Evolutionary conservation across 2,888 invertebrate genomes (phyloP), one percentile per base, ranked within the genome.

Genomic region (Ennomos fuscantarius): DNA sequence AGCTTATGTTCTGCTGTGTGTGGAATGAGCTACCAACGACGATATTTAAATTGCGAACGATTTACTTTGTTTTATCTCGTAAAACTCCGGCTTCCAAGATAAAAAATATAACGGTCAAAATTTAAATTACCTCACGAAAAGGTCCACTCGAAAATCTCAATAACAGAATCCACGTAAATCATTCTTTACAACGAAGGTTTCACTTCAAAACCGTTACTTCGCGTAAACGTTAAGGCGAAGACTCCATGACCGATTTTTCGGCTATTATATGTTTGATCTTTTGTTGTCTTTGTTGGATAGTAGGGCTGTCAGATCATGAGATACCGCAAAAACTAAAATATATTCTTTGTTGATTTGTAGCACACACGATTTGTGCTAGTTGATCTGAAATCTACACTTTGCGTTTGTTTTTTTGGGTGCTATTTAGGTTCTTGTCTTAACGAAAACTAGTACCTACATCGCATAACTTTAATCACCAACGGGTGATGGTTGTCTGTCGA

Each of bases 201-300:
- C 51, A 47, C 56, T 47, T 15, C 51, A 36, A 15, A 6, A 47
- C 57, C 57, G 53, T 58, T 58, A 53, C 49, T 49, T 41, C 13
- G 33, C 39, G 49, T 39, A 36, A 31, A 49, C 55, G 45, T 39
- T 57, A 44, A 57, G 57, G 48, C 57, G 52, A 48, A 63, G 47
- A 55, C 45, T 41, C 51, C 52, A 41, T 56, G 55, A 58, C 62
- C 54, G 64, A 64, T 64, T 60, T 64, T 62, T 58, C 47, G 56
- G 55, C 48, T 48, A 58, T 62, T 49, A 49, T 46, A 47, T 52
- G 54, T 55, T 59, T 60, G 55, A 60, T 58, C 60, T 62, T 60
- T 65, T 63, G 65, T 65, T 56, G 48, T 48, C 48, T 60, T 61
- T 59, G 42, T 55, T 53, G 13, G 33, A 35, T 34, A 24, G 44